Conservation (phyloP, 2,113 vertebrate genomes). For the Chionomys nivalis region DNA sequence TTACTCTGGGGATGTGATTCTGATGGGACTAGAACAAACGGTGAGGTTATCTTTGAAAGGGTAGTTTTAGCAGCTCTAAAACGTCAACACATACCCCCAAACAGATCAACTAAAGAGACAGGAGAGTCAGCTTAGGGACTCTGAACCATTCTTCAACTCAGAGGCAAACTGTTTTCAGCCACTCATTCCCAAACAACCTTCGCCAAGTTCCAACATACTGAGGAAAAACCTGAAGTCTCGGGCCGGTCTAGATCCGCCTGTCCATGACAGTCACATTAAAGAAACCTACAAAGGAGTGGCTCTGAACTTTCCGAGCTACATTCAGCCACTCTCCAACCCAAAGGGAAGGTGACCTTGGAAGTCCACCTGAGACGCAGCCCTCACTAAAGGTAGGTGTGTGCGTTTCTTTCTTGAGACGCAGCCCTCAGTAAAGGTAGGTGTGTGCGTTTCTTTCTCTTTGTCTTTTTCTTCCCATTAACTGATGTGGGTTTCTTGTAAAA, state of each 20-base stretch:
- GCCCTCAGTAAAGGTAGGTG: neutral
- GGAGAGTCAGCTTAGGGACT: neutral
- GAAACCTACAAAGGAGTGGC: neutral
- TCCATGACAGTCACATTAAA: neutral
- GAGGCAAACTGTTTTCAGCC: neutral
- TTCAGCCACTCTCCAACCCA: neutral
- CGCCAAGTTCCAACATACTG: neutral
- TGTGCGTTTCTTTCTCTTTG: neutral
- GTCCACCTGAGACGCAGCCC: neutral
- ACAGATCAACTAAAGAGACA: neutral
- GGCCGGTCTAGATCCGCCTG: neutral
- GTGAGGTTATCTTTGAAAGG: neutral
- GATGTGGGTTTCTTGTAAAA: neutral
- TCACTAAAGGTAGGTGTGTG: neutral
- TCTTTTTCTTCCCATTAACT: neutral
- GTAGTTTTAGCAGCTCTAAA: neutral
- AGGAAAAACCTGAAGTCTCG: neutral
- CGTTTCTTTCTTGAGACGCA: no score
- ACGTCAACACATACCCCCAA: neutral
- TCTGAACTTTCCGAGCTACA: neutral
- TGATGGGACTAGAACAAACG: neutral
- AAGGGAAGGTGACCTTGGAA: constrained; percentile 10
- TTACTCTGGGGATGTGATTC: neutral
- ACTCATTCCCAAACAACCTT: neutral
- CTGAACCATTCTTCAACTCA: neutral